These are phyloP conservation scores for Spodoptera frugiperda DNA, from an alignment of 1,140 invertebrate species.

Conservation along the genomic window DNA sequence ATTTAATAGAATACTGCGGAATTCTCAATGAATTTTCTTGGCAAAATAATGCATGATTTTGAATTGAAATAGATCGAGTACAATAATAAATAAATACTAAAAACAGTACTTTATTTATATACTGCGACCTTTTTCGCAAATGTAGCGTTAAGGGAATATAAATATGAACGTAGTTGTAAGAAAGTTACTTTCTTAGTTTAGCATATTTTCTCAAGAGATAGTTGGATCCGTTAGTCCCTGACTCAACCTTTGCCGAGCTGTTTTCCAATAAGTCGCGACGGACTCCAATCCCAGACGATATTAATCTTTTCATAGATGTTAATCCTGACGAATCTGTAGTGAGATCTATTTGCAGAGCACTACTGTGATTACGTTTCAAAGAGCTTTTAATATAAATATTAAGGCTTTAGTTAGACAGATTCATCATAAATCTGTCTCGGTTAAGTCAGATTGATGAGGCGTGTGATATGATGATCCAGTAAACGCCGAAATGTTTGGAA, in stretches of 20 bases:
- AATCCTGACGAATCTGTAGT: constrained; percentile 32
- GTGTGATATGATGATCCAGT: constrained; percentile 18
- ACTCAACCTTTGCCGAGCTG: constrained; percentile 12
- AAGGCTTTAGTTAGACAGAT: constrained; percentile 3
- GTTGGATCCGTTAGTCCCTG: constrained; percentile 10
- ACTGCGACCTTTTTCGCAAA: neutral
- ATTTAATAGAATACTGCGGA: neutral
- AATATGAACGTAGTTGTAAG: neutral
- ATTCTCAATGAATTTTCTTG: neutral
- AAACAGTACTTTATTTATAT: no score
- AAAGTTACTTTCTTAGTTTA: neutral
- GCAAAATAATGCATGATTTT: no score
- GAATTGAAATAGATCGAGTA: no score
- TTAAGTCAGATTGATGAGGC: constrained; percentile 30
- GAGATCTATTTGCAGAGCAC: constrained; percentile 25
- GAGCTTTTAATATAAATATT: constrained; percentile 29
- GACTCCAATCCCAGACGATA: constrained; percentile 31
- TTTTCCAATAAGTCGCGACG: constrained; percentile 26
- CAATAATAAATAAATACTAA: no score
- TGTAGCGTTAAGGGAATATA: neutral
- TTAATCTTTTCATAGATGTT: constrained; percentile 34
- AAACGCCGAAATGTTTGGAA: neutral
- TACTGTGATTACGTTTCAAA: constrained; percentile 9
- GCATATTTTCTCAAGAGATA: constrained; percentile 32
- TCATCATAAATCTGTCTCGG: constrained; percentile 18